Conservation (phyloP, 92 coral and sea anemone species). For the Epizoanthus scotinus region DNA sequence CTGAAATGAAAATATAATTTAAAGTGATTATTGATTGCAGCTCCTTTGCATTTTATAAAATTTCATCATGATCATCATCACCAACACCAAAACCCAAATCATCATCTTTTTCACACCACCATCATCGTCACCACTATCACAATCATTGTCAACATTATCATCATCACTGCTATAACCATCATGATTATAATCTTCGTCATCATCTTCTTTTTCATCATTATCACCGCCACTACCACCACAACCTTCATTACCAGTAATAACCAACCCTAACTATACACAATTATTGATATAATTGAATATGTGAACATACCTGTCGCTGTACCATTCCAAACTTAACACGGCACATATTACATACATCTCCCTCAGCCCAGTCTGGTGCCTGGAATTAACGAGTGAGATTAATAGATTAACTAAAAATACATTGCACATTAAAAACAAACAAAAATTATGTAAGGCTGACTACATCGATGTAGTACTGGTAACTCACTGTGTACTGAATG, state of each 20-base stretch:
- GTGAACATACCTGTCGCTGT: conserved; percentile 84
- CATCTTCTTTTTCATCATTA: not conserved
- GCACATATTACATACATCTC: conserved; percentile 98
- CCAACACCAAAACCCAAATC: too few species aligned
- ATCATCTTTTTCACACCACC: not conserved
- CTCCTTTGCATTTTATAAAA: not conserved
- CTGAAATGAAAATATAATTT: conserved; percentile 52
- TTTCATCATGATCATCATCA: not conserved
- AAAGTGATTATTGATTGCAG: not conserved
- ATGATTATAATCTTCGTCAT: not conserved
- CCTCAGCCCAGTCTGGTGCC: conserved; percentile 99
- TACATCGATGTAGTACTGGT: too few species aligned
- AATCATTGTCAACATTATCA: not conserved
- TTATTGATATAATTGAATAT: too few species aligned
- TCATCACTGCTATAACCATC: not conserved
- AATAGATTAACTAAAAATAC: not conserved
- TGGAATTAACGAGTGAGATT: conserved; percentile 3
- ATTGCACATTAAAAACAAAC: too few species aligned
- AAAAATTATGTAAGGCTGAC: too few species aligned
- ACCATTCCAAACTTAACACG: conserved; percentile 95
- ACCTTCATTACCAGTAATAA: not conserved
- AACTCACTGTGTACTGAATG: too few species aligned
- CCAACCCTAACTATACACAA: not conserved
- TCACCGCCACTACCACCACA: not conserved
- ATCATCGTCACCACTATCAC: not conserved